Percentiles rank a stretch among this genome's conserved stretches.
Conservation (phyloP, 2,113 vertebrate species). For the Columba livia region DNA sequence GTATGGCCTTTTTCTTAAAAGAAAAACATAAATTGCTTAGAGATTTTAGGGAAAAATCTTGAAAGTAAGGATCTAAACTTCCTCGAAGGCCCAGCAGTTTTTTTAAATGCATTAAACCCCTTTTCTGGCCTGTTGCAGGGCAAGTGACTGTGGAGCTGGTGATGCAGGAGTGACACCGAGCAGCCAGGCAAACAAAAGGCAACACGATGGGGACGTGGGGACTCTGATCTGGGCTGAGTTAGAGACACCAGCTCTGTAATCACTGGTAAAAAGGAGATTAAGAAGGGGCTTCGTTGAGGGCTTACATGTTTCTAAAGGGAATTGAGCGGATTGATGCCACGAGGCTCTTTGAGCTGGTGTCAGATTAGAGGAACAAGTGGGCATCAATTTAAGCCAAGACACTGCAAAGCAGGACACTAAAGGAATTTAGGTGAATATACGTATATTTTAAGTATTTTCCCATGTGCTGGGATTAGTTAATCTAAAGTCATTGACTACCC, state of each 20-base stretch:
- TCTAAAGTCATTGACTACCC: slow-evolving; percentile 61
- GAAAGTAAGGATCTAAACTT: background rate
- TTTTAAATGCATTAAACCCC: background rate
- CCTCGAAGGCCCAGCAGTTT: background rate
- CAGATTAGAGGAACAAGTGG: slow-evolving; percentile 56
- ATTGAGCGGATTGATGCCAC: slow-evolving; percentile 46
- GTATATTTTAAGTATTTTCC: slow-evolving; percentile 39
- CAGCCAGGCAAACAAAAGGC: background rate
- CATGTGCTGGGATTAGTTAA: slow-evolving; percentile 49
- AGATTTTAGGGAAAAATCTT: background rate
- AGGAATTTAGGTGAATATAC: slow-evolving; percentile 40
- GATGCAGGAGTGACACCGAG: rapidly evolving
- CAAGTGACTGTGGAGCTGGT: background rate
- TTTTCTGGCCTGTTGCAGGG: rapidly evolving
- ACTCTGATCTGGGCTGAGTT: background rate
- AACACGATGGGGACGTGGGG: background rate
- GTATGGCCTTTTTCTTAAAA: no score
- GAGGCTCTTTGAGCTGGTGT: slow-evolving; percentile 34
- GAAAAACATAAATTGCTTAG: background rate
- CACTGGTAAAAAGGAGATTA: slow-evolving; percentile 39
- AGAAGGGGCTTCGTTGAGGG: slow-evolving; percentile 8
- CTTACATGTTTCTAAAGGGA: slow-evolving; percentile 44
- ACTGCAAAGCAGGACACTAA: slow-evolving; percentile 37
- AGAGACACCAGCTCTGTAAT: slow-evolving; percentile 14
- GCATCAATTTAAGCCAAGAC: slow-evolving; percentile 43